These are phyloP conservation scores for Danio albolineatus DNA, from an alignment of 2,797 vertebrate genomes.

Conservation along the genomic window DNA sequence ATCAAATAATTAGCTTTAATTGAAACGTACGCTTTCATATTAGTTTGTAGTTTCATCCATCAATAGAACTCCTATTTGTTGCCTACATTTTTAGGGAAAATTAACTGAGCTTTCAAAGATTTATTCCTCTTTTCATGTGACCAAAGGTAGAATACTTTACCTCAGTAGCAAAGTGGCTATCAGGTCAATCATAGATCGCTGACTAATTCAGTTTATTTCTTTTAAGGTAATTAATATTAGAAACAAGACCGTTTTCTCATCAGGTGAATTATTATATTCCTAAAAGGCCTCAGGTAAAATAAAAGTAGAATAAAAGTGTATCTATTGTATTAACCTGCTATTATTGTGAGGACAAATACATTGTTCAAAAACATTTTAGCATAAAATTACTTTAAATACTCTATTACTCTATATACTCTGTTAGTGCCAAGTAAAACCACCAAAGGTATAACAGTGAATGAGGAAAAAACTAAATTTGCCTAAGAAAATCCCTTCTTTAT, in stretches of 20 bases:
- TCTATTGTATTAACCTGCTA: no score
- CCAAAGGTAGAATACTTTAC: background rate
- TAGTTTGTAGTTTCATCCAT: background rate
- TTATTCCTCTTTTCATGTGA: background rate
- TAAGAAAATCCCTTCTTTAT: background rate
- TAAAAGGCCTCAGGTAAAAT: no score
- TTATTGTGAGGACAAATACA: no score
- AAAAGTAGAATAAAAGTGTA: no score
- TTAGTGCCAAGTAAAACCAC: background rate
- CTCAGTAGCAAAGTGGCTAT: no score
- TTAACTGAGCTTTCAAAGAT: background rate
- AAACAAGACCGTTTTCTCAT: background rate
- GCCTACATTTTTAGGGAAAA: background rate
- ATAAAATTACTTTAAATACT: background rate
- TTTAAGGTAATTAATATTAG: background rate
- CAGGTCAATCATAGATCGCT: background rate
- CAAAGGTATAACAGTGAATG: background rate
- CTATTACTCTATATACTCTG: no score
- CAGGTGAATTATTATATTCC: background rate
- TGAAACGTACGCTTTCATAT: background rate
- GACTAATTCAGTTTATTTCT: background rate
- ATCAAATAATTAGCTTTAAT: background rate
- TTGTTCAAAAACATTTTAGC: background rate
- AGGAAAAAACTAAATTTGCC: background rate
- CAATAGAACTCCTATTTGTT: background rate